phyloP scores from a whole-genome alignment of 1,140 invertebrate genomes.

The Conus ventricosus region DNA sequence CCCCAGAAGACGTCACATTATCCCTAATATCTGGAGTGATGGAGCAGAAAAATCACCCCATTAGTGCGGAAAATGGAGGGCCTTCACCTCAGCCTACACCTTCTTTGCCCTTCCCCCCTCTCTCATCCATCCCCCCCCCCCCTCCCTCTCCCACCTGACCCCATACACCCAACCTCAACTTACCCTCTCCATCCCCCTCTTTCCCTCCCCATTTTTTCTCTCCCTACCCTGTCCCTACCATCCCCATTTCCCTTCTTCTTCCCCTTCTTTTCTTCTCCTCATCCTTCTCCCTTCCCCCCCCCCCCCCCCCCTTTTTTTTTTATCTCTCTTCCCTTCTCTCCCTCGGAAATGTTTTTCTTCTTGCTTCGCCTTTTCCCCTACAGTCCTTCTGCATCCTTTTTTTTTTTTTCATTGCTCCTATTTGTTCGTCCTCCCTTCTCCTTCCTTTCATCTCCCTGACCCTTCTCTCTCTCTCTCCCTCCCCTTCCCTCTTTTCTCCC shows the following conservation, averaged over 20 bases:
- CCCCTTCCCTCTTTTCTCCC: background rate
- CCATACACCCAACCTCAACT: slow-evolving; percentile 18
- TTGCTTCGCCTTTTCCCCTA: no score
- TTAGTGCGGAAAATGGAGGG: no score
- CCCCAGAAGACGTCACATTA: no score
- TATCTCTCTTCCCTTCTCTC: no score
- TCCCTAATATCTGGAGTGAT: no score
- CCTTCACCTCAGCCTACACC: background rate
- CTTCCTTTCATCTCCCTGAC: background rate
- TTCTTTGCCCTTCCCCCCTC: background rate
- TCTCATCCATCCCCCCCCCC: background rate
- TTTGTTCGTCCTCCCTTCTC: background rate
- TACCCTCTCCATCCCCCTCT: slow-evolving; percentile 39
- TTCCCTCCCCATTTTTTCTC: slow-evolving; percentile 59
- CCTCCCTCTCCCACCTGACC: background rate
- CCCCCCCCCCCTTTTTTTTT: background rate
- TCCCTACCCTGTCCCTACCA: slow-evolving; percentile 60
- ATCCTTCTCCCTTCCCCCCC: no score
- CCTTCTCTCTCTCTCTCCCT: background rate
- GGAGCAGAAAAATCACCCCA: no score
- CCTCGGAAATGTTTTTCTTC: no score
- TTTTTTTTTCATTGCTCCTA: background rate
- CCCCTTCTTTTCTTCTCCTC: background rate
- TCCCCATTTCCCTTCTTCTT: slow-evolving; percentile 53
- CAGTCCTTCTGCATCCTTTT: background rate